Percentiles rank a stretch among this genome's conserved stretches.
These are phyloP conservation scores for Hartigia nigra DNA, from an alignment of 2,888 invertebrate genomes.

Conservation along the genomic window DNA sequence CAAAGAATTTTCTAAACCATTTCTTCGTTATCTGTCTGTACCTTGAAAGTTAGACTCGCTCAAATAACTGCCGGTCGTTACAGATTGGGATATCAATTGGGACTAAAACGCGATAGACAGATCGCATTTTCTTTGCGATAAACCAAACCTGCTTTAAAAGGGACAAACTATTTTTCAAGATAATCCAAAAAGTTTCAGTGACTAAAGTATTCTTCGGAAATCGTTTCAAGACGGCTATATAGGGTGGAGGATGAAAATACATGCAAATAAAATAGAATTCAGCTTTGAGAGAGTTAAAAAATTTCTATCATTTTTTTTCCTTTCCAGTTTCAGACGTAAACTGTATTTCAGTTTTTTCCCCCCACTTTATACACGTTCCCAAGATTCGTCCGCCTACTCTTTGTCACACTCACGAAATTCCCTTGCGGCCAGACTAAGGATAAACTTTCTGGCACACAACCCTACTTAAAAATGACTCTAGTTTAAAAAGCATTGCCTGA, in stretches of 20 bases:
- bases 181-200: background rate
- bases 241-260: background rate
- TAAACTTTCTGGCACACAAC: background rate
- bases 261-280: background rate
- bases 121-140: background rate
- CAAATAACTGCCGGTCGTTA: background rate
- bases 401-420: background rate
- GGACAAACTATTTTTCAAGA: background rate
- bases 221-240: background rate
- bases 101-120: background rate
- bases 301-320: background rate
- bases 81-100: background rate
- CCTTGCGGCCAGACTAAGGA: background rate
- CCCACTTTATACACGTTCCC: background rate
- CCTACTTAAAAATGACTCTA: slow-evolving; percentile 18
- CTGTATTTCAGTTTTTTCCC: background rate
- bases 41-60: background rate
- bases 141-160: background rate
- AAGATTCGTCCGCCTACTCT: background rate
- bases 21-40: background rate
- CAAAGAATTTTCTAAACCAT: background rate
- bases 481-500: slow-evolving; percentile 33
- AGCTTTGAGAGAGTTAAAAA: background rate
- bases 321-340: background rate
- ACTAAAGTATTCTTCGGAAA: background rate